Evolutionary conservation across 2,888 invertebrate genomes (phyloP), one percentile per base, ranked within the genome.

Genomic region (Bembecia ichneumoniformis): DNA sequence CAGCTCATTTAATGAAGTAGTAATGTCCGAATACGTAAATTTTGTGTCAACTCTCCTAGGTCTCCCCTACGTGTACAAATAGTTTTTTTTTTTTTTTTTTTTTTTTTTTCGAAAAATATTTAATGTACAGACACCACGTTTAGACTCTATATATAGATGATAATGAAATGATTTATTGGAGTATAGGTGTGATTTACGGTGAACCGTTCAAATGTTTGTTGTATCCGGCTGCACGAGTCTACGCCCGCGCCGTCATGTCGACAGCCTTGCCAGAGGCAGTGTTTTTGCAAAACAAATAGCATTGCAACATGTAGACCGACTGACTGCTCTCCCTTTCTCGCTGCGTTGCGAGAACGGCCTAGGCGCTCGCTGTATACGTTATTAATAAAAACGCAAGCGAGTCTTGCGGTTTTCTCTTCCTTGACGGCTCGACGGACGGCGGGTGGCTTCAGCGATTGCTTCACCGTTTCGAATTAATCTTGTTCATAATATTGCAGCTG

Each of bases 261-360:
- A 64, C 76, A 78, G 74, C 80, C 81, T 82, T 80, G 82, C 78
- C 74, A 58, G 70, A 61, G 75, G 81, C 80, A 64, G 55, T 67
- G 74, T 77, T 77, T 79, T 75, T 77, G 78, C 81, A 77, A 81
- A 80, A 77, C 77, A 75, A 71, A 71, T 64, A 65, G 53, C 64
- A 65, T 82, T 81, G 74, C 82, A 70, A 73, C 74, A 77, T 66
- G 66, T 53, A 58, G 59, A 28, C 57, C 62, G 64, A 57, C 58
- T 60, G 60, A 63, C 62, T 59, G 68, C 76, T 78, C 74, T 74
- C 74, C 72, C 72, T 73, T 72, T 73, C 63, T 60, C 59, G 61
- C 58, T 60, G 55, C 61, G 56, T 67, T 68, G 63, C 66, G 60
- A 70, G 59, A 64, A 62, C 62, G 65, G 60, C 62, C 44, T 40